A percentile compares a stretch with the other conserved stretches of the same genome.
phyloP scores from a whole-genome alignment of 2,113 vertebrate species.

The Tichodroma muraria region DNA sequence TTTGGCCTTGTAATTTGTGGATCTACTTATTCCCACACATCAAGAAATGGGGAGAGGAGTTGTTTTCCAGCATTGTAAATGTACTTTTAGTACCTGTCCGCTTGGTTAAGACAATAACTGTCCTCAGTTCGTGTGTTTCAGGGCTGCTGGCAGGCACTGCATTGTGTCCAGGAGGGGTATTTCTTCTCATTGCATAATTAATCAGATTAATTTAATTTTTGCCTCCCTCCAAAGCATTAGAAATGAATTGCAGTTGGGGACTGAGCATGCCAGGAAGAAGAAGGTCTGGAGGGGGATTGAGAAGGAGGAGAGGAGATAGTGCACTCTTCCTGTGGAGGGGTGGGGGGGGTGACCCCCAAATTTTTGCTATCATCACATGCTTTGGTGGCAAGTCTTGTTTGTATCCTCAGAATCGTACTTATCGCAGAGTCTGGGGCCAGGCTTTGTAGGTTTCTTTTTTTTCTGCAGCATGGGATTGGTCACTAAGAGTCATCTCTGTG shows the following conservation, averaged over 20 bases:
- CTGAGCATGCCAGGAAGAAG: background rate
- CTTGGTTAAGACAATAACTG: background rate
- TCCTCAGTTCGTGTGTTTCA: accelerated
- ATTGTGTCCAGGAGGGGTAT: background rate
- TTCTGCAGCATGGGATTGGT: background rate
- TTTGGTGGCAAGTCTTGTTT: background rate
- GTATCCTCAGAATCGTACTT: background rate
- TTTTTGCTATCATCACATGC: background rate
- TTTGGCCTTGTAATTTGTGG: background rate
- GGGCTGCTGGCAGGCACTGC: background rate
- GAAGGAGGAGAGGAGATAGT: background rate
- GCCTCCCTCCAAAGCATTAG: background rate
- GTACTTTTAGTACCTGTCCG: background rate
- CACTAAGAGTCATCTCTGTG: background rate
- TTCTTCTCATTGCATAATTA: background rate
- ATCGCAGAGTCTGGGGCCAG: background rate
- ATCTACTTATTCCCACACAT: background rate
- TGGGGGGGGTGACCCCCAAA: accelerated
- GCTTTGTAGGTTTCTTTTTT: background rate
- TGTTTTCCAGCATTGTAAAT: background rate
- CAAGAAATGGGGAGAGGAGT: background rate
- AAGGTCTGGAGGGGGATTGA: background rate
- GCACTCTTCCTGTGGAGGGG: accelerated
- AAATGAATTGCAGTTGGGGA: background rate
- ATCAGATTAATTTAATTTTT: background rate